Base-by-base conservation (phyloP, 1,140 invertebrate genomes). In the Lordiphosa stackelbergi region DNA sequence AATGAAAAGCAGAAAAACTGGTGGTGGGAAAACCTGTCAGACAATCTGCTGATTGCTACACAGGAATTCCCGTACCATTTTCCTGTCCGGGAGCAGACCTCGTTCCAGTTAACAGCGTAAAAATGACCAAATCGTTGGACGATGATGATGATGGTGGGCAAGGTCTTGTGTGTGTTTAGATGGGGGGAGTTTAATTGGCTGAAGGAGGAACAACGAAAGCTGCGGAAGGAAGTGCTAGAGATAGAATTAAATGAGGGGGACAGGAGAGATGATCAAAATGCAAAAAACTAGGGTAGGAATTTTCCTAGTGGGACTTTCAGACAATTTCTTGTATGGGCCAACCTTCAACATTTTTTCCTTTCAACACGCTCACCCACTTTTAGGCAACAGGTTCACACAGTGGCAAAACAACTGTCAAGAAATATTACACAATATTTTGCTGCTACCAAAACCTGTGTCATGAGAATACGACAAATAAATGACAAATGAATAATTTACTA, bases 31-130 rank as follows among this genome's bases (percentile, higher is more conserved):
- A 66, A 62, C 56, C 56, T 69, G 65, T 53, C 40, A 53, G 36
- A 68, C 64, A 68, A 59, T 61, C 51, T 69, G 45, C 73, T 78
- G 73, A 78, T 78, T 78, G 73, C 73, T 65, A 53, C 56, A 49
- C 70, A 68, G 75, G 77, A 79, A 71, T 66, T 79, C 66, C 75
- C 73, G 31, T 58, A 37, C 38, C 41, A 13, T 12, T 40, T 36
- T 28, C 37, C 8, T 6, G 6, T 9, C 12, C 34, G 49, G n/a
- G 13, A 10, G n/a, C 53, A 66, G 62, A 19, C 22, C 24, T 46
- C 9, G 42, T 7, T 22, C 34, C 51, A 40, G n/a, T 13, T 45
- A 40, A 24, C 16, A 43, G 51, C 22, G 38, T 47, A 11, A 64
- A 31, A 66, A 65, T 52, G 54, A 35, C 42, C 47, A 24, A 53